Conservation (phyloP, 2,888 invertebrate species). For the Diadegma fenestrale region DNA sequence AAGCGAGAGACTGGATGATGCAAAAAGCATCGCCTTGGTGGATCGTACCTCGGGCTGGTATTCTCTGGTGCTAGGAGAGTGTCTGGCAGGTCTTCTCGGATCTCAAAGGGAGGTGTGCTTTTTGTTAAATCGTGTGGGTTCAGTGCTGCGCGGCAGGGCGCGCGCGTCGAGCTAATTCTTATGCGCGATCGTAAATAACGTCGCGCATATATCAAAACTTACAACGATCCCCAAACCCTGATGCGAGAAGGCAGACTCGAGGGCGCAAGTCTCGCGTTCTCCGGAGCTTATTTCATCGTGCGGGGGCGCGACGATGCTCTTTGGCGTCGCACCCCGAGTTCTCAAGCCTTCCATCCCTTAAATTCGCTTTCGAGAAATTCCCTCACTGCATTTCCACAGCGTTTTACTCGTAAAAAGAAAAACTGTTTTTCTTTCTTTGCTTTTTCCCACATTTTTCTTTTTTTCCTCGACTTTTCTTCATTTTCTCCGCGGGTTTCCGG, state of each 20-base stretch:
- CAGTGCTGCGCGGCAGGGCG: too few species aligned
- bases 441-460: constrained; percentile 30
- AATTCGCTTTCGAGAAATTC: constrained; percentile 30
- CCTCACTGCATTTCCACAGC: constrained; percentile 38
- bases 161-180: constrained; percentile 83
- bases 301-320: not conserved
- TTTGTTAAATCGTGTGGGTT: constrained; percentile 70
- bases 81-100: not conserved
- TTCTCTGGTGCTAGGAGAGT: constrained; percentile 7
- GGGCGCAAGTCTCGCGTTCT: constrained; percentile 65
- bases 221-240: constrained; percentile 75
- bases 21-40: constrained; percentile 26
- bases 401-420: constrained; percentile 6
- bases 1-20: too few species aligned
- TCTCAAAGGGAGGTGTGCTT: constrained; percentile 59
- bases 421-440: constrained; percentile 24
- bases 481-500: constrained; percentile 22
- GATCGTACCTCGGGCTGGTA: constrained; percentile 39
- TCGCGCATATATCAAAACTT: constrained; percentile 83
- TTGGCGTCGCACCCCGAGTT: constrained; percentile 45
- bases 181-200: constrained; percentile 84
- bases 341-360: constrained; percentile 7
- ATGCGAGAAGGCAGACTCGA: constrained; percentile 38
- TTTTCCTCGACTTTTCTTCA: constrained; percentile 17
- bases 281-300: constrained; percentile 37